A percentile compares a stretch with the other conserved stretches of the same genome.
These are phyloP conservation scores for Tenebrio molitor DNA, from an alignment of 1,140 invertebrate genomes.

Conservation along the genomic window DNA sequence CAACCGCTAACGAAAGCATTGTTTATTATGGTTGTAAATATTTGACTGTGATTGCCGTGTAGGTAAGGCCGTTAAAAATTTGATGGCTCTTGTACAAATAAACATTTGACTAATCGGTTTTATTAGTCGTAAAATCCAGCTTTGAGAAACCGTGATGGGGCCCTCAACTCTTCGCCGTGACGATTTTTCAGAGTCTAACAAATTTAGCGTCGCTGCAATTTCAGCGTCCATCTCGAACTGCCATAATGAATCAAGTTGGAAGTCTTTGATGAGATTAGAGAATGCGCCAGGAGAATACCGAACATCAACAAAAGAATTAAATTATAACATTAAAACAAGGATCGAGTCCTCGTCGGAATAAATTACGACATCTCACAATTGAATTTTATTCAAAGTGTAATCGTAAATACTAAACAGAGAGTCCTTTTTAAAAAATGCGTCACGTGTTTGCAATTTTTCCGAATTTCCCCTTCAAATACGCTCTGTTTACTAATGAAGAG, in stretches of 20 bases:
- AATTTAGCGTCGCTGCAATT: not conserved
- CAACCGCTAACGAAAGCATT: not conserved
- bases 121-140: conserved; percentile 5
- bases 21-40: conserved; percentile 39
- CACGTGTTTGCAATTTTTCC: conserved; percentile 32
- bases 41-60: conserved; percentile 6
- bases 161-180: not conserved
- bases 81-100: conserved; percentile 1
- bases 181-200: not conserved
- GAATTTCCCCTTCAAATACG: conserved; percentile 26
- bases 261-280: conserved; percentile 22
- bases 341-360: conserved; percentile 5
- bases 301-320: conserved; percentile 7
- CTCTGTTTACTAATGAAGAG: conserved; percentile 5
- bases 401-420: conserved; percentile 32
- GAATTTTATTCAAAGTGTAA: conserved; percentile 27
- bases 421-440: conserved; percentile 24
- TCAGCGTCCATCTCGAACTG: not conserved
- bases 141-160: not conserved
- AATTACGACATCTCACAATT: conserved; percentile 13
- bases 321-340: conserved; percentile 22
- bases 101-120: conserved; percentile 27
- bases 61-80: conserved; percentile 13
- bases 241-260: conserved; percentile 12
- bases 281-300: not conserved